Evolutionary conservation across 1,140 invertebrate genomes (phyloP).

Genomic region (Drosophila subobscura): DNA sequence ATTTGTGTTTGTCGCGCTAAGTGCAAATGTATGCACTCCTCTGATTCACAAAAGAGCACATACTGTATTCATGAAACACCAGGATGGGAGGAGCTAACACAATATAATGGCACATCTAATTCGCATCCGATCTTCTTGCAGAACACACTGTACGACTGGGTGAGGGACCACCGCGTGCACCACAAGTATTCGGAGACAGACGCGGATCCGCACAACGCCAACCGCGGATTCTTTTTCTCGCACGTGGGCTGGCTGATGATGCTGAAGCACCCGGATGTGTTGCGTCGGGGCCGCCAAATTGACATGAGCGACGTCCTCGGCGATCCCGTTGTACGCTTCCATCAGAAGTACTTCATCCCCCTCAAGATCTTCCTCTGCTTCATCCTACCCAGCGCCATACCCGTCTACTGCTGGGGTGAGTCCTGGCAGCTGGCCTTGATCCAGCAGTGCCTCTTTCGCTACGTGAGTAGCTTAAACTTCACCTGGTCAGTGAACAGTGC

Average conservation of each 20-base stretch:
- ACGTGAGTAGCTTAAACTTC: constrained; percentile 90
- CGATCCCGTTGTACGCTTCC: constrained; percentile 90
- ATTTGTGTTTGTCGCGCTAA: constrained; percentile 44
- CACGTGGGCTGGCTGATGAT: constrained; percentile 96
- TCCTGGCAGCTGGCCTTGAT: constrained; percentile 86
- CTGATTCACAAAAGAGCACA: constrained; percentile 14
- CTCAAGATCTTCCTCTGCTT: constrained; percentile 90
- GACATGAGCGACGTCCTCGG: constrained; percentile 91
- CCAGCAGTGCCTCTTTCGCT: constrained; percentile 88
- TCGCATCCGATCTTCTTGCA: constrained; percentile 14
- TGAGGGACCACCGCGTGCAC: constrained; percentile 93
- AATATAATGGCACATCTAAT: constrained; percentile 1
- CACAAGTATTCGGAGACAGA: constrained; percentile 95
- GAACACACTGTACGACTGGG: constrained; percentile 89
- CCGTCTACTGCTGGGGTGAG: constrained; percentile 91
- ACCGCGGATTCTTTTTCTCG: constrained; percentile 95
- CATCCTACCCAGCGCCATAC: constrained; percentile 90
- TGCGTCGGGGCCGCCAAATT: constrained; percentile 88
- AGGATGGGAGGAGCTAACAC: not conserved
- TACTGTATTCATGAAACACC: not conserved
- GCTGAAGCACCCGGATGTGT: constrained; percentile 93
- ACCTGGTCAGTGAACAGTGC: constrained; percentile 94
- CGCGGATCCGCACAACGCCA: constrained; percentile 95
- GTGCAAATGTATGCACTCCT: constrained; percentile 9
- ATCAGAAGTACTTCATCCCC: constrained; percentile 89